Evolutionary conservation across 2,797 vertebrate genomes (phyloP).

Genomic region (Nothura maculosa): DNA sequence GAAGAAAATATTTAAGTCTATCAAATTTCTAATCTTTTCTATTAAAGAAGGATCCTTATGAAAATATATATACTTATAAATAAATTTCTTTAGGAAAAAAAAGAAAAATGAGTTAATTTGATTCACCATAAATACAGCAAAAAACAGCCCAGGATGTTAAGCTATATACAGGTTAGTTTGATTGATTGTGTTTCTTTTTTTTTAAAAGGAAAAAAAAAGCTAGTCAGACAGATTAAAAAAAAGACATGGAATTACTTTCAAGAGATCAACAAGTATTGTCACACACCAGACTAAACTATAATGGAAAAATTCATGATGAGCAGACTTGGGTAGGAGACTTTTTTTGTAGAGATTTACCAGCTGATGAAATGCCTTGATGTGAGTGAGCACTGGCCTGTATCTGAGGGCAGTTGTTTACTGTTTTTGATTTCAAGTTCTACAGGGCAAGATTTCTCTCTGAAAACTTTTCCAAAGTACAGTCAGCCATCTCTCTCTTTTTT

Average conservation of each 20-base stretch:
- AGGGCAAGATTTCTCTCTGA: neutral
- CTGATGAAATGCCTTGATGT: neutral
- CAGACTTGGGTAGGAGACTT: neutral
- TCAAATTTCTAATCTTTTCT: neutral
- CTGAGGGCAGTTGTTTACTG: neutral
- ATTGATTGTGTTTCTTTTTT: neutral
- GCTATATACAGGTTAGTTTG: neutral
- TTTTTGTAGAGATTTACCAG: conserved; percentile 8
- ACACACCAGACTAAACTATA: neutral
- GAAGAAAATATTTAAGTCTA: neutral
- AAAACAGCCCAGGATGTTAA: neutral
- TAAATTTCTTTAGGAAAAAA: neutral
- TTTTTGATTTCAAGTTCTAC: neutral
- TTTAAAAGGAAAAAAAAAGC: neutral
- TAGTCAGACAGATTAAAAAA: neutral
- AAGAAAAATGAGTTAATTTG: neutral
- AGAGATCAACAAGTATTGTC: neutral
- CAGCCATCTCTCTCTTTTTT: neutral
- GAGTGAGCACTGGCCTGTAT: neutral
- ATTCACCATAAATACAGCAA: neutral
- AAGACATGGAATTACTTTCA: neutral
- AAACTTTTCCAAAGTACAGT: neutral
- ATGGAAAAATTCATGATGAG: neutral
- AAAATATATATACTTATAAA: neutral
- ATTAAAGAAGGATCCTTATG: neutral